Conservation (phyloP, 2,113 vertebrate genomes). For the Terrapene triunguis region DNA sequence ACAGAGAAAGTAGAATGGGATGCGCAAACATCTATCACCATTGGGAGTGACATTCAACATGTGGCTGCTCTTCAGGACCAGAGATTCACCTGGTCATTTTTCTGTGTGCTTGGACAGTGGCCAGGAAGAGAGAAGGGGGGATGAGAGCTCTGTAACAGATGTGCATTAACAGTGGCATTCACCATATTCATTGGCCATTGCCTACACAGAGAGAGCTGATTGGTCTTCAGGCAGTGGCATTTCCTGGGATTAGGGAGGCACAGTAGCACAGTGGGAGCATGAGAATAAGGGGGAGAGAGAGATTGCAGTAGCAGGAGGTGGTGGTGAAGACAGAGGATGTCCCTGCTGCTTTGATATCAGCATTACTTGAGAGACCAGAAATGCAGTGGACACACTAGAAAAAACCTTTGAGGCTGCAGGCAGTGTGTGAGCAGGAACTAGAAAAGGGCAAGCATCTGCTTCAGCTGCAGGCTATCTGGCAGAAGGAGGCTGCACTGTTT, state of each 20-base stretch:
- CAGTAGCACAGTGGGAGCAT: background rate
- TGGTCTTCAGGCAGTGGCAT: background rate
- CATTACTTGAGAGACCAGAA: background rate
- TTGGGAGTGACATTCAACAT: background rate
- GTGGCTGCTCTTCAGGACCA: background rate
- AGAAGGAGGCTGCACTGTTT: too few species aligned
- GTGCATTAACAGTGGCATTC: background rate
- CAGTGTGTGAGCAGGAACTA: background rate
- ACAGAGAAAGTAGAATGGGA: slow-evolving; percentile 39
- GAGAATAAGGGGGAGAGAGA: background rate
- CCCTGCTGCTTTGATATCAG: background rate
- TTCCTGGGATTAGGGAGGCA: background rate
- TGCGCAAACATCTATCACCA: slow-evolving; percentile 17
- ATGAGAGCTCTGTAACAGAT: background rate
- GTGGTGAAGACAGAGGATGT: background rate
- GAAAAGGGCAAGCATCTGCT: background rate
- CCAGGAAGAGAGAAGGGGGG: background rate
- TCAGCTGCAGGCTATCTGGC: too few species aligned
- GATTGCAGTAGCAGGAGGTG: background rate
- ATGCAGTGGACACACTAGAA: background rate
- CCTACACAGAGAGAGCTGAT: background rate
- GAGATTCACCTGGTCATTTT: background rate
- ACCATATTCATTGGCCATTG: accelerated
- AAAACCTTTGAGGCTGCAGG: background rate
- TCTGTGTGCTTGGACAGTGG: background rate